Conservation (phyloP, 2,113 vertebrate species). For the Antechinus stuartii region DNA sequence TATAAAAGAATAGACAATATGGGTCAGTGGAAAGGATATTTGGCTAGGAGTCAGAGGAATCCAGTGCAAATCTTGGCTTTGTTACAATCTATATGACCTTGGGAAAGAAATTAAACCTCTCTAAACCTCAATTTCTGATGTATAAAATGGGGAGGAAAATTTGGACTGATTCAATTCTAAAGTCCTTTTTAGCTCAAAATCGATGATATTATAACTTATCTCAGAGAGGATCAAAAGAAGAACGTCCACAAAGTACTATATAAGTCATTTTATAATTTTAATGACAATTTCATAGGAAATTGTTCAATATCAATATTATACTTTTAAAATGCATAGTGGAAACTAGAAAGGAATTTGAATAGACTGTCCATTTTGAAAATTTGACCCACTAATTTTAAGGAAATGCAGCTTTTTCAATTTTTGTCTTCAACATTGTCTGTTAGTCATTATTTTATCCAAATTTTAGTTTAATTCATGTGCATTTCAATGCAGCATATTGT, state of each 20-base stretch:
- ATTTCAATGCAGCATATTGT: background rate
- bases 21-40: background rate
- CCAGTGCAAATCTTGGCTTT: background rate
- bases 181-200: background rate
- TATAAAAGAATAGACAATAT: background rate
- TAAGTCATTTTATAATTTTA: background rate
- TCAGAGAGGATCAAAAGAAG: background rate
- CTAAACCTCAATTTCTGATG: background rate
- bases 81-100: background rate
- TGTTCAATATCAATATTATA: background rate
- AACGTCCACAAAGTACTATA: background rate
- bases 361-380: slow-evolving; percentile 22
- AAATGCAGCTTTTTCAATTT: background rate
- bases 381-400: slow-evolving; percentile 43
- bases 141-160: background rate
- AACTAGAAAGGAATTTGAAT: slow-evolving; percentile 20
- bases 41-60: background rate
- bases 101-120: background rate
- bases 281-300: background rate
- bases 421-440: slow-evolving; percentile 8
- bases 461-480: slow-evolving; percentile 13
- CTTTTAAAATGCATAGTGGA: background rate
- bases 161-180: background rate
- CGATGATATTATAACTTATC: background rate
- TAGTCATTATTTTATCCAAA: slow-evolving; percentile 14